Base-by-base conservation (phyloP, 1,140 invertebrate genomes). In the Metaphire vulgaris region DNA sequence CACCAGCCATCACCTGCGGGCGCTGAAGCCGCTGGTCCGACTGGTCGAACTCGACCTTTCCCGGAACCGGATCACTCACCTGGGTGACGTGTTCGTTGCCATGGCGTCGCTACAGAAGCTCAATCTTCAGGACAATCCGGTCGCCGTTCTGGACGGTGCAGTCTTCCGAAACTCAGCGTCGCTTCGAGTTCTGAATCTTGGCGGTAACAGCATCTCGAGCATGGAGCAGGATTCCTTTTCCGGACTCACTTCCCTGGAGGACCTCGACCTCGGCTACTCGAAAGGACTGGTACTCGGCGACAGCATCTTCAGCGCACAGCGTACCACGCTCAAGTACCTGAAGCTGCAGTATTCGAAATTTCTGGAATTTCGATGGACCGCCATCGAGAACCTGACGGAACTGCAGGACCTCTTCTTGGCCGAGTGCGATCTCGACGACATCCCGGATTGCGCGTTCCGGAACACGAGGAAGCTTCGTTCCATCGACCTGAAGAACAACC, bases 401-500 rank as follows among this genome's bases (percentile, higher is more conserved):
- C 41, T 56, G 41, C 41, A 56, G 41, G 41, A 56, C 21, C 41
- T 56, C 6, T 56, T 56, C 21, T 21, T 56, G 6, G 6, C 41
- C 6, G 21, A 56, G 6, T 56, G 41, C 21, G 21, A 21, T 21
- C 41, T 56, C 41, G 21, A 21, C 6, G 21, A 56, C 41, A 56
- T 56, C 21, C 41, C 41, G 21, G 41, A 56, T 56, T 56, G 21
- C 21, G 21, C 41, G 6, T 56, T 56, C 41, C 41, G 21, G 41
- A 21, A 56, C 6, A 56, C 21, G 41, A 56, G 21, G 41, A 56
- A 56, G 21, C 6, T 56, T 21, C 41, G 41, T 12, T 56, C 6
- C 41, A 56, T 56, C 41, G 41, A 56, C 31, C 72, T 73, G 15
- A 26, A 41, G 12, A 34, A 73, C 28, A 73, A 73, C 33, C n/a